A percentile compares a stretch with the other conserved stretches of the same genome.
Conservation (phyloP, 2,888 invertebrate species). For the Pristionchus fissidentatus region DNA sequence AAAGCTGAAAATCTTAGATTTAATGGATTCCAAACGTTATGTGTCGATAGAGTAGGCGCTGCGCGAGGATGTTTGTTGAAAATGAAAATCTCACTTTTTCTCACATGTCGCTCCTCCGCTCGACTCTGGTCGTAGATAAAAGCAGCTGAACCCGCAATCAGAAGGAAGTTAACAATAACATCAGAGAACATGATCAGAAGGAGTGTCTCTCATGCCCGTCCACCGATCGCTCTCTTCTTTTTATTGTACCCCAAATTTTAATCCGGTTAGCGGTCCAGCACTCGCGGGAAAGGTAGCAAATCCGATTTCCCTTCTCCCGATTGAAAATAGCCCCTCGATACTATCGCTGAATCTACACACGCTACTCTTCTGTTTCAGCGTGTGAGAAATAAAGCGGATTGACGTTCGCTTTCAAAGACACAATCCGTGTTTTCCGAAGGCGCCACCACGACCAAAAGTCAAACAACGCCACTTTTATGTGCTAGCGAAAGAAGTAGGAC, state of each 20-base stretch:
- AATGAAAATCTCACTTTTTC: background rate
- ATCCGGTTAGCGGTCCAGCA: conserved; percentile 24
- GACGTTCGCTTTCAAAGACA: too few species aligned
- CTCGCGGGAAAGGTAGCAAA: background rate
- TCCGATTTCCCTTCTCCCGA: background rate
- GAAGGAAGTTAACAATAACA: background rate
- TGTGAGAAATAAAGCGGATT: background rate
- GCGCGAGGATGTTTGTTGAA: too few species aligned
- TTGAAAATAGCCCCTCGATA: conserved; percentile 4
- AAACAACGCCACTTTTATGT: too few species aligned
- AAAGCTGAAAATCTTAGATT: background rate
- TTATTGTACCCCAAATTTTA: background rate
- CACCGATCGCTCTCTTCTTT: background rate
- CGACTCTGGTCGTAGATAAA: background rate
- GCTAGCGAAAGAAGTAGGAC: too few species aligned
- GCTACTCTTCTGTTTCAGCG: too few species aligned
- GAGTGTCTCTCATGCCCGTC: background rate
- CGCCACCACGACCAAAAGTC: too few species aligned
- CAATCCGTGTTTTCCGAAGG: too few species aligned
- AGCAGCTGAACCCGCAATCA: background rate
- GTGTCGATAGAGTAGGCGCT: too few species aligned
- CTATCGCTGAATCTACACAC: background rate
- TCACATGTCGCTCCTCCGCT: background rate
- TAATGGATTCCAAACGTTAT: too few species aligned
- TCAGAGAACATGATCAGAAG: conserved; percentile 6